Base-by-base conservation (phyloP, 2,888 invertebrate genomes). In the Campoplex nolae region DNA sequence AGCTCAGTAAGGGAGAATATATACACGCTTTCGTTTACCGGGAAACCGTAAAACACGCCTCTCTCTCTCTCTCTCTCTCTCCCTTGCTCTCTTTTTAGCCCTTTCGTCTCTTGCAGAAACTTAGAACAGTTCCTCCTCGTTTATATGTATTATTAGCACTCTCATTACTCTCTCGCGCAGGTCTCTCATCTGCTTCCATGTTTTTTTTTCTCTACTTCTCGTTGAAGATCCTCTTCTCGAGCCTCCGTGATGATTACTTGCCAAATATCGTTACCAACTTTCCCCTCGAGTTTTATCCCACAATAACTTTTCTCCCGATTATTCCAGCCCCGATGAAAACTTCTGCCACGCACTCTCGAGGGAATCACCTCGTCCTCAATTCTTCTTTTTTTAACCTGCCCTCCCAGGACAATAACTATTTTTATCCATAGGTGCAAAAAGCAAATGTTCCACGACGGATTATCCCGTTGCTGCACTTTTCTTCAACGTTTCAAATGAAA, bases 41-140 rank as follows among this genome's bases (percentile, higher is more conserved):
- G 58, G 87, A 88, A 87, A 84, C 79, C 85, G 65, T 88, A 82
- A 85, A 88, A 84, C 45, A 23, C 2, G 4, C 54, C 35, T 16
- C 73, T 75, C 67, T 48, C 58, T 73, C 68, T 70, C 70, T 70
- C 70, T 38, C 28, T 16, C 23, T 23, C 23, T 23, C 23, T 23
- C 38, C 4, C 38, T 4, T 38, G 1, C 45, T 32, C 62, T 62
- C 58, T 4, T 32, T 62, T 62, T 62, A 32, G 62, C 62, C 62
- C 62, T 62, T 62, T 62, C 62, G 16, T 32, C 32, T 62, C 32
- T 16, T 32, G 16, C 32, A 62, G 62, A 62, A 62, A 32, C 62
- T 32, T 16, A 32, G 32, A 62, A 62, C 32, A 62, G 62, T 62
- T 62, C 38, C 16, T 32, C 62, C 32, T 16, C 62, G 62, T 32